phyloP scores from a whole-genome alignment of 2,113 vertebrate genomes.

The Redunca redunca region DNA sequence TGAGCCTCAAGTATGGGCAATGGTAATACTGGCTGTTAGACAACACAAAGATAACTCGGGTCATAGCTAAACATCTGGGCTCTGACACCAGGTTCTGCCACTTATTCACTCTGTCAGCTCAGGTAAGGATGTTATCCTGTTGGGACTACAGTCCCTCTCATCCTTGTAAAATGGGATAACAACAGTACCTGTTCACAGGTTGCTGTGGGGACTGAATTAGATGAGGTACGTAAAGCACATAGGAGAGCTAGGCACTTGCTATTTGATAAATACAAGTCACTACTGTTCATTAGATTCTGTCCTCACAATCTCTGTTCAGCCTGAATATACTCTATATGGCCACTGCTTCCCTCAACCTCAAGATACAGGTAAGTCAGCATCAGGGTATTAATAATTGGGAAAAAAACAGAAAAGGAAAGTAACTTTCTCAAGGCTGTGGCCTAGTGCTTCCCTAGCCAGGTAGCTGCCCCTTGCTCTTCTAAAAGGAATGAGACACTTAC shows the following conservation, averaged over 20 bases:
- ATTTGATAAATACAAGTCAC: not conserved
- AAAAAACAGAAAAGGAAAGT: not conserved
- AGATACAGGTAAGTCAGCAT: not conserved
- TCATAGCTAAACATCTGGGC: not conserved
- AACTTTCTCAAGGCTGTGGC: not conserved
- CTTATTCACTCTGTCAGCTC: not conserved
- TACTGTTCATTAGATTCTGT: not conserved
- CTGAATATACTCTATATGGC: not conserved
- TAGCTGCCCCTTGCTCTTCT: not conserved
- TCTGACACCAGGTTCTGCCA: not conserved
- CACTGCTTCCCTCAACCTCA: not conserved
- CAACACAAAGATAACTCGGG: not conserved
- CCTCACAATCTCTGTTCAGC: not conserved
- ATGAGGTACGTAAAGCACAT: not conserved
- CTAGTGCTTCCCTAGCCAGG: not conserved
- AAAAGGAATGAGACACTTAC: conserved; percentile 81
- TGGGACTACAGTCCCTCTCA: not conserved
- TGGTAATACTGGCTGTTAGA: not conserved
- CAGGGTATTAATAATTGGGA: not conserved
- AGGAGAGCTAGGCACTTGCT: not conserved
- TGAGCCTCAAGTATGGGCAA: not conserved
- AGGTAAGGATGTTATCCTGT: not conserved
- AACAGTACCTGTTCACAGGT: fast-evolving
- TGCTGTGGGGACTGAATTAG: not conserved
- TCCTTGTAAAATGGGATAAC: not conserved